These are phyloP conservation scores for Catharus ustulatus DNA, from an alignment of 2,797 vertebrate species.

Conservation along the genomic window DNA sequence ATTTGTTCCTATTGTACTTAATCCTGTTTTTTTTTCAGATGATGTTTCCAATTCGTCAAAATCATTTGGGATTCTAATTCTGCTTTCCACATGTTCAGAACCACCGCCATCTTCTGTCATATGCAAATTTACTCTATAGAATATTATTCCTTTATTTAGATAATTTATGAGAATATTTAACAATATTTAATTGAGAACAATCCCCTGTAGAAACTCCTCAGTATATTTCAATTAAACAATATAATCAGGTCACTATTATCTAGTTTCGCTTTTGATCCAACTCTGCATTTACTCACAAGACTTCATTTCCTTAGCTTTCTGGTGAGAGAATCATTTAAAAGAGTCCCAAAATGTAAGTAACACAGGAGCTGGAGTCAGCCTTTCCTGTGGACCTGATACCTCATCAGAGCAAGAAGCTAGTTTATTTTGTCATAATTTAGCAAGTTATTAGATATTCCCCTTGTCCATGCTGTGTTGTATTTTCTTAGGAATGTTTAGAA, in stretches of 20 bases:
- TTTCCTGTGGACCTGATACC: background rate
- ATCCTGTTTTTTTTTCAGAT: conserved; percentile 32
- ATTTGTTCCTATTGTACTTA: conserved; percentile 10
- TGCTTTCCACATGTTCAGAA: conserved; percentile 51
- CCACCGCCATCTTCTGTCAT: background rate
- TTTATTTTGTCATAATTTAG: background rate
- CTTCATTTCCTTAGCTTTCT: background rate
- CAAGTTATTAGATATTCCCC: background rate
- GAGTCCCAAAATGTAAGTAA: background rate
- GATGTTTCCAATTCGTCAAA: conserved; percentile 38
- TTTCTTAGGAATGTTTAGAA: background rate
- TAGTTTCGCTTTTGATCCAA: background rate
- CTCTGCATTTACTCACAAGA: background rate
- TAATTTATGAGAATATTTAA: background rate
- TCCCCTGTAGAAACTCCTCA: background rate
- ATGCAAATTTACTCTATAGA: conserved; percentile 27
- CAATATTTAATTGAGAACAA: conserved; percentile 17
- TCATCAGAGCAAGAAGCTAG: background rate
- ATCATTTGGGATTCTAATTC: conserved; percentile 50
- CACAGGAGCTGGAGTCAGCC: background rate
- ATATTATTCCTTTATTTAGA: conserved; percentile 11
- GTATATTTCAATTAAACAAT: conserved; percentile 15
- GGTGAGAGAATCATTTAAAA: background rate
- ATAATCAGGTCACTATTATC: background rate
- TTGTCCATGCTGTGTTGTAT: background rate